A percentile compares a stretch with the other conserved stretches of the same genome.
Conservation (phyloP, 2,797 vertebrate species). For the Lutra lutra region DNA sequence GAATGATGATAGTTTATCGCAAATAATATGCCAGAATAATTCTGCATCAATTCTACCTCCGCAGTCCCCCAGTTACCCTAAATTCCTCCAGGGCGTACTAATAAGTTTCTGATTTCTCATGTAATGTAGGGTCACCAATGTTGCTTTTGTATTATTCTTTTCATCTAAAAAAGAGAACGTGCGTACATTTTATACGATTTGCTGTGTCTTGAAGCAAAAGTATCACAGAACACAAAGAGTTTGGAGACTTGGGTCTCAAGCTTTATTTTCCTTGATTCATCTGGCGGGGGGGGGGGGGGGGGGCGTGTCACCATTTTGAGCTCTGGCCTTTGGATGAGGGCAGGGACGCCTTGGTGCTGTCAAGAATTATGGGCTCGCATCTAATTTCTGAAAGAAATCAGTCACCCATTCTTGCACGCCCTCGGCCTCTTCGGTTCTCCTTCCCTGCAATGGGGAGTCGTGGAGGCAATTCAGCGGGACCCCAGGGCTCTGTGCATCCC, state of each 20-base stretch:
- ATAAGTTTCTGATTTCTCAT: neutral
- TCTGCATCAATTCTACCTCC: neutral
- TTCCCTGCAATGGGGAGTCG: neutral
- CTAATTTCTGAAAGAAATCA: neutral
- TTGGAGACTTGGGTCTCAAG: neutral
- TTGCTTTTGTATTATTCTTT: neutral
- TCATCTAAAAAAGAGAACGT: neutral
- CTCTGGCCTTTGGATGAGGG: neutral
- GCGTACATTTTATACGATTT: neutral
- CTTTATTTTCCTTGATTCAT: neutral
- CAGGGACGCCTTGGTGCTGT: neutral
- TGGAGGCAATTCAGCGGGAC: neutral
- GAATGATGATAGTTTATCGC: neutral
- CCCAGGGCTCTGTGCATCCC: neutral
- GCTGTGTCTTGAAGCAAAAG: neutral
- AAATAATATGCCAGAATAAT: neutral
- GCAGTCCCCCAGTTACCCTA: neutral
- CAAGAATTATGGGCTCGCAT: neutral
- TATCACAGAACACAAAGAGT: neutral
- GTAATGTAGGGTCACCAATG: neutral
- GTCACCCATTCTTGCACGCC: neutral
- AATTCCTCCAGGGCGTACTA: constrained; percentile 30
- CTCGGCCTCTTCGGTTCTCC: neutral
- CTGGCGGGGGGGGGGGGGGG: neutral
- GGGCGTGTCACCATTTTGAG: neutral